Evolutionary conservation across 2,888 invertebrate genomes (phyloP).

Genomic region (Phlogophora meticulosa): DNA sequence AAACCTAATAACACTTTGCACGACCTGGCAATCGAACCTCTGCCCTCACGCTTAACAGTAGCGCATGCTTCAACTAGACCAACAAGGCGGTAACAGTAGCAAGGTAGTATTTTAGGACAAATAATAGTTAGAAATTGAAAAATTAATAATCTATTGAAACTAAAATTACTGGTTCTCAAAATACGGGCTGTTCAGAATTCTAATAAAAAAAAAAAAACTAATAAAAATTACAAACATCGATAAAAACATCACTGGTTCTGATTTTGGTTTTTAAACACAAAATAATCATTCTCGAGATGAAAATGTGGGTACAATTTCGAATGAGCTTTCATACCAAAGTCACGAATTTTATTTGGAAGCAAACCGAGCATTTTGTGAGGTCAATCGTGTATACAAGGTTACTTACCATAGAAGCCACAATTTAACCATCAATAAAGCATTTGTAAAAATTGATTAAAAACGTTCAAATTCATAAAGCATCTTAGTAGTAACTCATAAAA

Average conservation of each 20-base stretch:
- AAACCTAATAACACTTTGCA: too few species aligned
- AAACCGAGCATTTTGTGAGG: conserved; percentile 7
- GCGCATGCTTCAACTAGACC: too few species aligned
- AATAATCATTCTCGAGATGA: not conserved
- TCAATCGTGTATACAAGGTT: conserved; percentile 22
- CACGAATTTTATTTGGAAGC: not conserved
- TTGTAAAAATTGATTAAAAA: conserved; percentile 15
- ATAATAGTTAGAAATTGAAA: not conserved
- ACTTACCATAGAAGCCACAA: conserved; percentile 23
- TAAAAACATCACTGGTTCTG: not conserved
- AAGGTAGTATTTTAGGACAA: too few species aligned
- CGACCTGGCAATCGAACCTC: too few species aligned
- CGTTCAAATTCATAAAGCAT: conserved; percentile 1
- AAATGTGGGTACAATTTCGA: not conserved
- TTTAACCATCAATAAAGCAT: conserved; percentile 1
- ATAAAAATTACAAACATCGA: not conserved
- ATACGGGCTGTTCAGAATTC: not conserved
- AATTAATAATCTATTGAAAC: not conserved
- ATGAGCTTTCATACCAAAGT: not conserved
- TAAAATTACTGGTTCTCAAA: not conserved
- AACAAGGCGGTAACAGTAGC: too few species aligned
- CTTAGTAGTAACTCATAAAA: conserved; percentile 1
- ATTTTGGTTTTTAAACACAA: not conserved
- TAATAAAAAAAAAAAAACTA: not conserved
- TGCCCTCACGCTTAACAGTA: too few species aligned